Evolutionary conservation across 2,888 invertebrate genomes (phyloP), one percentile per base, ranked within the genome.

Genomic region (Chouioia cunea): DNA sequence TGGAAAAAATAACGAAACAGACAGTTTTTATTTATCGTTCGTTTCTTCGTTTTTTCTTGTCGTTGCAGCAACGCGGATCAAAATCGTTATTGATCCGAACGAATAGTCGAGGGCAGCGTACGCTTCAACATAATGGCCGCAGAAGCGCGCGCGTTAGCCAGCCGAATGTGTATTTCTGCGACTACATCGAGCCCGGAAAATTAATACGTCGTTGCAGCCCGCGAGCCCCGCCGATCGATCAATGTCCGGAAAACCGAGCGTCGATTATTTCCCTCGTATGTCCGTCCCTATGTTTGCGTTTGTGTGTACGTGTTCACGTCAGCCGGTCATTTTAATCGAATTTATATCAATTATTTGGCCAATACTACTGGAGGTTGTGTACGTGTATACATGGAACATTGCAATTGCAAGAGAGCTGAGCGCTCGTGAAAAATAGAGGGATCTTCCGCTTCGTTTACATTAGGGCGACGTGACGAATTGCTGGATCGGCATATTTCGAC

Each of bases 401-500:
- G 70, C 73, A 70, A 63, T 71, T 73, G 57, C 62, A 50, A 20
- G 56, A 60, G 67, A 64, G 53, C 52, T 60, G 68, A 56, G 54
- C 46, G 65, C 57, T 56, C 43, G 67, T 74, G 76, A 76, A 75
- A 78, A 77, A 78, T 75, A 69, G 71, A 60, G 70, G 72, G 71
- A 71, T 73, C 73, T 68, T 75, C 74, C 65, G 72, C 60, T 72
- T 75, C 75, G 71, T 75, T 75, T 74, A 71, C 71, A 75, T 73
- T 72, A 68, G 47, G 60, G 52, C 50, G 65, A 67, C 73, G 66
- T 75, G 75, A 73, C 66, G 57, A 72, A 76, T 76, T 59, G 75
- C 52, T 20, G 70, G 73, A 76, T 77, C 73, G 76, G 75, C 67
- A 75, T 75, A 75, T 77, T 76, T 76, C 78, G 76, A 74, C 74